Percentiles rank a stretch among this genome's conserved stretches.
Evolutionary conservation across 2,888 invertebrate species (phyloP).

Genomic region (Drosophila nr. fundita): DNA sequence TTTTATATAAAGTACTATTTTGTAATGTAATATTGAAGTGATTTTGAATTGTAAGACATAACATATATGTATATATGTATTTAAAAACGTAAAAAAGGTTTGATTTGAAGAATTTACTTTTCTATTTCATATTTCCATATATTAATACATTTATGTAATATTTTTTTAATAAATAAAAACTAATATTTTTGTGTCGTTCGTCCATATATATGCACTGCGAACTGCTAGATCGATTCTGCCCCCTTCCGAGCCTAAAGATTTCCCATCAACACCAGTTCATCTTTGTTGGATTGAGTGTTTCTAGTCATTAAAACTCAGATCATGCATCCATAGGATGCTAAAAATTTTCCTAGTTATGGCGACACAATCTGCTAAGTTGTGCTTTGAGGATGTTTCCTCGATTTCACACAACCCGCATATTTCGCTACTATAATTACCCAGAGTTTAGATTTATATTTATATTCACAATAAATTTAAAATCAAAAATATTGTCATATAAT

Average conservation of each 20-base stretch:
- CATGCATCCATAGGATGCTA: background rate
- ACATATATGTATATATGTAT: too few relatives aligned
- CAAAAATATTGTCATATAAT: background rate
- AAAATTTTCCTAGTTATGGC: background rate
- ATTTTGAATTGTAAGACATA: background rate
- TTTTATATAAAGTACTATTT: background rate
- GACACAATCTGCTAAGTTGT: background rate
- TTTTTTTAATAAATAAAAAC: background rate
- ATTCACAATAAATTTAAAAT: background rate
- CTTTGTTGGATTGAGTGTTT: background rate
- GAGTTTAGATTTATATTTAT: background rate
- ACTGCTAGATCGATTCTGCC: background rate
- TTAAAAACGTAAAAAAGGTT: background rate
- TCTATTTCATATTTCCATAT: background rate
- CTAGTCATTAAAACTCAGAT: background rate
- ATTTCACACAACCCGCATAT: background rate
- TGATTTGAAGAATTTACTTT: background rate
- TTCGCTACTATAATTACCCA: background rate
- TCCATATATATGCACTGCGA: background rate
- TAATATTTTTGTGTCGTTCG: background rate
- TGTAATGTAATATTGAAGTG: background rate
- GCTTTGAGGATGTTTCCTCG: background rate
- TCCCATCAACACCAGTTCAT: background rate
- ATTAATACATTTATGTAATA: background rate
- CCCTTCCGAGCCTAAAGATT: background rate